Percentiles rank a stretch among this genome's conserved stretches.
phyloP scores from a whole-genome alignment of 2,888 invertebrate genomes.

The Drosophila villosipedis region DNA sequence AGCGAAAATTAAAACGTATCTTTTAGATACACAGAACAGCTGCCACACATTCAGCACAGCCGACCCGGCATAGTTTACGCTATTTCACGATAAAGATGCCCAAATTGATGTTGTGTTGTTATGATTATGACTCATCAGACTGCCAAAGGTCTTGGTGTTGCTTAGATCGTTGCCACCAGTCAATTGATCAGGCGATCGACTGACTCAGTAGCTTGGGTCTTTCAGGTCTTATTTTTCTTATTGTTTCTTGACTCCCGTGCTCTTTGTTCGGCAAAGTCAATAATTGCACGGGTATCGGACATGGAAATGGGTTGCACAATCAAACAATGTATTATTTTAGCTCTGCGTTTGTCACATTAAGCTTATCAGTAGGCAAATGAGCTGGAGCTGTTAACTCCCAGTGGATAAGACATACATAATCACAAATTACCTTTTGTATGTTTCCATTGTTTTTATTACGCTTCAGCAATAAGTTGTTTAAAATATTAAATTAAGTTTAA shows the following conservation, averaged over 20 bases:
- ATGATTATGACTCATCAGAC: constrained; percentile 48
- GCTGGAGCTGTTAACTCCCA: not conserved
- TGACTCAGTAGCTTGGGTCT: constrained; percentile 42
- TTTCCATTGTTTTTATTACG: not conserved
- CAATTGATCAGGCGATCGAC: constrained; percentile 19
- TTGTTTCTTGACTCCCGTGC: constrained; percentile 16
- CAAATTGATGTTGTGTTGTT: constrained; percentile 40
- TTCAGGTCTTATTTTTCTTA: constrained; percentile 5
- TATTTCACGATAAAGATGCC: constrained; percentile 32
- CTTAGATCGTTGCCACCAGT: constrained; percentile 34
- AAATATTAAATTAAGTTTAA: not conserved
- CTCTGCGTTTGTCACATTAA: not conserved
- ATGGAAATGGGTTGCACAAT: constrained; percentile 47
- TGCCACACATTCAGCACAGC: constrained; percentile 27
- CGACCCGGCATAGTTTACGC: constrained; percentile 30
- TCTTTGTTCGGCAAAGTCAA: constrained; percentile 51
- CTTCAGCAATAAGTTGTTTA: not conserved
- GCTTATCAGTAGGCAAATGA: constrained; percentile 36
- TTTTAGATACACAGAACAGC: constrained; percentile 43
- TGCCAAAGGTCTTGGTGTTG: constrained; percentile 40
- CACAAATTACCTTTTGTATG: not conserved
- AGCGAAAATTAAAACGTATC: constrained; percentile 44
- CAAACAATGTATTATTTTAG: constrained; percentile 16
- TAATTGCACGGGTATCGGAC: constrained; percentile 34
- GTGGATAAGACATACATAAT: not conserved